These are phyloP conservation scores for Shinisaurus crocodilurus DNA, from an alignment of 2,113 vertebrate species.

Conservation along the genomic window DNA sequence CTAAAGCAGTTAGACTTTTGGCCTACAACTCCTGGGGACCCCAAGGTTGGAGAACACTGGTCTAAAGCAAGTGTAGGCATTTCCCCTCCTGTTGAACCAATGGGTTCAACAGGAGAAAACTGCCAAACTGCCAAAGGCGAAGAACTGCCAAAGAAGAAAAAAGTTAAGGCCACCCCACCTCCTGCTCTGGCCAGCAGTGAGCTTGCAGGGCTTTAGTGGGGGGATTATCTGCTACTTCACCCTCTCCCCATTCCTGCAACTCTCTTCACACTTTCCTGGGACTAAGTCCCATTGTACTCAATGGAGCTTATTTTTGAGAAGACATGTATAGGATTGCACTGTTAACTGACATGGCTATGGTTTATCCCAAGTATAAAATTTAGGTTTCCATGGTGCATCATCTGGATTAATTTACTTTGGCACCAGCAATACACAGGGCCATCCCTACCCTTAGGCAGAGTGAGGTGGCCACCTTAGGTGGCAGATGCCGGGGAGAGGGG, in stretches of 20 bases:
- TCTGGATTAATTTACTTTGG: neutral
- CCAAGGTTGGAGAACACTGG: too few species aligned
- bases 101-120: too few species aligned
- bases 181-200: neutral
- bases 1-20: too few species aligned
- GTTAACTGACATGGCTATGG: neutral
- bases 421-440: too few species aligned
- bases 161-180: neutral
- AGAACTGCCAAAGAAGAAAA: too few species aligned
- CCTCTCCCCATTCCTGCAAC: neutral
- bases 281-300: neutral
- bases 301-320: neutral
- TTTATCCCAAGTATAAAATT: neutral
- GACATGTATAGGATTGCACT: neutral
- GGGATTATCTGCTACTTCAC: neutral
- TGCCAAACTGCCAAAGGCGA: too few species aligned
- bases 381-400: neutral
- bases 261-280: neutral
- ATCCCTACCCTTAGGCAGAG: too few species aligned
- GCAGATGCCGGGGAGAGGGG: too few species aligned
- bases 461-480: too few species aligned
- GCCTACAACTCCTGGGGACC: too few species aligned
- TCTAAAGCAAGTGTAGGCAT: neutral
- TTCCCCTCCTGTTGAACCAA: neutral
- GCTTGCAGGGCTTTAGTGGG: neutral